Base-by-base conservation (phyloP, 2,888 invertebrate genomes). In the Drosophila phalerata region DNA sequence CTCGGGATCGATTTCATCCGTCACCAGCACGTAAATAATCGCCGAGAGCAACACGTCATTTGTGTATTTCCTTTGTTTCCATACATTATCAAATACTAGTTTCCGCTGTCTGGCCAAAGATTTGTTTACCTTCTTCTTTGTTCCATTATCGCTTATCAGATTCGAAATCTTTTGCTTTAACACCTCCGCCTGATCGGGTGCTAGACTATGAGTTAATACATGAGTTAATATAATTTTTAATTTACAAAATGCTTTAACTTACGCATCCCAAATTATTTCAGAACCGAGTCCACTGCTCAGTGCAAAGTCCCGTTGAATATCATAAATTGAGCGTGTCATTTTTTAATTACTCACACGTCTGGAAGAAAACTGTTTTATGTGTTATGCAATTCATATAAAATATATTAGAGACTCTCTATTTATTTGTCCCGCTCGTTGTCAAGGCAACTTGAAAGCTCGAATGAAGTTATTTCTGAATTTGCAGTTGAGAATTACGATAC, bases 251-350 rank as follows among this genome's bases (percentile, higher is more conserved):
- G 3, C 30, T 25, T 48, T 53, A 30, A 81, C 90, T 60, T 77
- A 91, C 90, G 86, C 81, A 71, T 91, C 90, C 90, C 90, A 91
- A 42, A 91, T 81, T 3, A 90, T 85, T 80, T 91, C 89, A 1
- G 85, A 80, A 30, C 81, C 73, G 3, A 90, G 55, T 0, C 84
- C 88, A 38, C 81, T 75, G 58, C 80, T 81, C 0, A 77, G 47
- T 2, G 90, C 90, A 61, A 91, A 90, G 66, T 91, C 90, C 34
- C 78, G 79, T 61, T 91, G 90, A 40, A 91, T 86, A 38, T 90
- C 87, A 47, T 68, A 80, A 15, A 79, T 79, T 1, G 80, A 70
- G 22, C 90, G 89, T n/a, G 77, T 58, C 75, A 77, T 75, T 25
- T 5, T 72, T 28, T 19, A 57, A 47, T 38, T 37, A 1, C 32